phyloP scores from a whole-genome alignment of 1,140 invertebrate species.

The Atta colombica region DNA sequence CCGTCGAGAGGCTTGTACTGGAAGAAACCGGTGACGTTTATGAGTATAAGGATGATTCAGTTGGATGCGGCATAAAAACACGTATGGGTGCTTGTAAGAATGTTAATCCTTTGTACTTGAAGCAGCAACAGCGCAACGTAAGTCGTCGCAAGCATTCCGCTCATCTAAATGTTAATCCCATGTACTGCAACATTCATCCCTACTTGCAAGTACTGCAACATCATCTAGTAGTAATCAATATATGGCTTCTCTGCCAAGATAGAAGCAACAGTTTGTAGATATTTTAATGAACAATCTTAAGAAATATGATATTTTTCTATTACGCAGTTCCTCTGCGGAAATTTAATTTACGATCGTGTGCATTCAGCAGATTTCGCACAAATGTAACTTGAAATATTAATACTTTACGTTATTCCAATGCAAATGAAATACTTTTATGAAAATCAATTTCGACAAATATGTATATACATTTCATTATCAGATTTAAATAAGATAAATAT shows the following conservation, averaged over 20 bases:
- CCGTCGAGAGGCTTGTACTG: conserved; percentile 17
- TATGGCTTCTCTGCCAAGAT: conserved; percentile 25
- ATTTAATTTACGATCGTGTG: neutral
- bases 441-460: neutral
- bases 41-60: conserved; percentile 58
- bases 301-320: conserved; percentile 12
- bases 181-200: conserved; percentile 38
- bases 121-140: conserved; percentile 11
- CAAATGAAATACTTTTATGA: neutral
- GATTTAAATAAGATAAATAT: neutral
- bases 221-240: conserved; percentile 44
- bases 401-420: neutral
- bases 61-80: conserved; percentile 45
- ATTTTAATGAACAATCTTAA: conserved; percentile 21
- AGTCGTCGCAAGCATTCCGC: conserved; percentile 38
- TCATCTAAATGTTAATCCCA: conserved; percentile 60
- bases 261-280: neutral
- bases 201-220: conserved; percentile 27
- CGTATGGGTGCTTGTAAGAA: conserved; percentile 40
- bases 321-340: neutral
- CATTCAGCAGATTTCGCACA: neutral
- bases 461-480: neutral
- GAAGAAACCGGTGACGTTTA: conserved; percentile 47
- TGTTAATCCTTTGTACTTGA: conserved; percentile 55
- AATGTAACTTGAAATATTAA: neutral